Evolutionary conservation across 2,113 vertebrate genomes (phyloP), one percentile per base, ranked within the genome.

Genomic region (Stigmatopora argus): DNA sequence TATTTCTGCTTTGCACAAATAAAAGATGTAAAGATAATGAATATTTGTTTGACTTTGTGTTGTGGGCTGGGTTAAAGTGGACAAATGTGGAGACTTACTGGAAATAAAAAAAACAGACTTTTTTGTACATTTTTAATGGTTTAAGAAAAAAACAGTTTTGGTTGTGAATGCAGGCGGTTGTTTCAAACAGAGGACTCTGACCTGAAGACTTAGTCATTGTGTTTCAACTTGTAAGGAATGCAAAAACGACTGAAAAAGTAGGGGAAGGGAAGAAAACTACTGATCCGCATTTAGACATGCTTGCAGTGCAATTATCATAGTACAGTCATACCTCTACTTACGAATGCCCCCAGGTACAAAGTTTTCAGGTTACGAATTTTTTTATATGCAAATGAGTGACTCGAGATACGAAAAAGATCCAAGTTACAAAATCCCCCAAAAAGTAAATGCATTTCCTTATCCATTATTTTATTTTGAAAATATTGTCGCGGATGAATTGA

Each of bases 1-100:
- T 56, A 56, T 56, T 56, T 56, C 21, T 55, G 53, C 23, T 26
- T 56, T 56, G 53, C 53, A 56, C 53, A 26, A 55, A 55, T 26
- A 26, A 56, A 31, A 56, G 31, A 56, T 7, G 23, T 14, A 8
- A 15, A 31, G 26, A 31, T 14, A 5, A 53, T 31, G 53, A 31
- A 15, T 1, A 15, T 56, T 6, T 56, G 23, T 6, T 31, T 56
- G 26, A 13, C 9, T 14, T 23, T 56, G 7, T 31, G 23, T 56
- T 14, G 0, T 3, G 18, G 49, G 7, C 49, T 51, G 49, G 18
- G 6, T 51, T 51, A 48, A 48, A 48, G n/a, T n/a, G n/a, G n/a
- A 48, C 14, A 5, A 31, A 31, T 2, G 26, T 31, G 26, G 26
- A 31, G 26, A 31, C 26, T 31, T 31, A 31, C 26, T 31, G 26